Evolutionary conservation across 2,888 invertebrate species (phyloP).

Genomic region (Alentia gelatinosa): DNA sequence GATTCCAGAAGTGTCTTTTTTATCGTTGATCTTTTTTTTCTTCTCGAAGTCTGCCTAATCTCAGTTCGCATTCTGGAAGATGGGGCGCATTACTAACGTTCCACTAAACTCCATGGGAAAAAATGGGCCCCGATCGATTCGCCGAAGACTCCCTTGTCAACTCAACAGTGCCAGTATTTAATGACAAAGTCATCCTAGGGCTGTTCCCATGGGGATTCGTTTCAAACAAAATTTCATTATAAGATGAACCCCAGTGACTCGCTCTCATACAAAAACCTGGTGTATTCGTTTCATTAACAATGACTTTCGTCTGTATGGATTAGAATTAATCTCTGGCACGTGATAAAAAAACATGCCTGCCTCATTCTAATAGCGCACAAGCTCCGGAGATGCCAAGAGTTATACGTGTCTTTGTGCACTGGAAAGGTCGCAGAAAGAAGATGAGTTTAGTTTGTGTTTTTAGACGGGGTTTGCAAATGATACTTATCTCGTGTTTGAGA

Average conservation of each 20-base stretch:
- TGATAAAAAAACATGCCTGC: not conserved
- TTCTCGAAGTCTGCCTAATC: constrained; percentile 23
- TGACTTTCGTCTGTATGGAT: not conserved
- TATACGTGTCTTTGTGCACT: not conserved
- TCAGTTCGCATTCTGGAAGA: constrained; percentile 27
- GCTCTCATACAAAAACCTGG: not conserved
- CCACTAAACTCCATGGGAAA: constrained; percentile 1
- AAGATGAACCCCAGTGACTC: constrained; percentile 28
- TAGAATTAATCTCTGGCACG: constrained; percentile 28
- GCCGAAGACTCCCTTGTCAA: constrained; percentile 16
- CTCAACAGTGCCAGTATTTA: constrained; percentile 32
- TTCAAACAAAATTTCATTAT: constrained; percentile 52
- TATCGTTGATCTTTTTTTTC: constrained; percentile 14
- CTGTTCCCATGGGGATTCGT: constrained; percentile 19
- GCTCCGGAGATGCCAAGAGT: constrained; percentile 23
- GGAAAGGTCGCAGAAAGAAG: not conserved
- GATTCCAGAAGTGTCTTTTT: not conserved
- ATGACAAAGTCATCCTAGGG: constrained; percentile 50
- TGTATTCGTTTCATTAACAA: constrained; percentile 48
- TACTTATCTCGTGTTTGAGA: not conserved
- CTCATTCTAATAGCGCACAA: not conserved
- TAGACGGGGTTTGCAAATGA: too few species aligned
- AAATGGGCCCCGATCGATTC: not conserved
- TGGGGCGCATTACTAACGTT: not conserved
- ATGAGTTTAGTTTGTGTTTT: not conserved